Base-by-base conservation (phyloP, 2,888 invertebrate species). In the Andrena bucephala region DNA sequence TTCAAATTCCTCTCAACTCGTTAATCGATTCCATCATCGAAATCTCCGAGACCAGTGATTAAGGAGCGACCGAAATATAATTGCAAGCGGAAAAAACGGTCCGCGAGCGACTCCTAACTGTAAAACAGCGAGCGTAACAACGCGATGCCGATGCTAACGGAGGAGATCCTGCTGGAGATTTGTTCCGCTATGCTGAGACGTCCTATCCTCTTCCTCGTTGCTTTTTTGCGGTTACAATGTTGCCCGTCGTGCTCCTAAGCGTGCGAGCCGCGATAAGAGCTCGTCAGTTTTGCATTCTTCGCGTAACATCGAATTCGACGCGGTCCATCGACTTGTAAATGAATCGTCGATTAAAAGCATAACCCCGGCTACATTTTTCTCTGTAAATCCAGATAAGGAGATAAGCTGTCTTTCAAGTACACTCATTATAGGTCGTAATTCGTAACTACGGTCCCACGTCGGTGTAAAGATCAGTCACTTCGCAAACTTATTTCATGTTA, bases 101-200 rank as follows among this genome's bases (percentile, higher is more conserved):
- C 33, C 52, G 31, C 27, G 52, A 57, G 60, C 54, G 54, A 31
- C n/a, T 36, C 54, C 60, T 93, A 93, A 93, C 93, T 93, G 93
- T 93, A 92, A 87, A 91, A 85, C 78, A 87, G 80, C 84, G 85
- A 83, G 85, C 76, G 81, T 90, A 91, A 91, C 90, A 87, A 89
- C 84, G 84, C 85, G 68, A 77, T 79, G 52, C 70, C 75, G 84
- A 72, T 84, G 84, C 67, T 86, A 89, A 91, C 90, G 86, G 81
- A 77, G 77, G 84, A 73, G 84, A 84, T 90, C 85, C 86, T 87
- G 75, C 63, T 52, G 83, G 87, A 87, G 89, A 92, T 93, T 92
- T 90, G 90, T 92, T 93, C 92, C 91, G 90, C 91, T 89, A 89
- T 88, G 88, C 81, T 29, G 60, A 80, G 63, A 82, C 66, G 65